phyloP scores from a whole-genome alignment of 2,888 invertebrate species.

The Gnatocerus cornutus region DNA sequence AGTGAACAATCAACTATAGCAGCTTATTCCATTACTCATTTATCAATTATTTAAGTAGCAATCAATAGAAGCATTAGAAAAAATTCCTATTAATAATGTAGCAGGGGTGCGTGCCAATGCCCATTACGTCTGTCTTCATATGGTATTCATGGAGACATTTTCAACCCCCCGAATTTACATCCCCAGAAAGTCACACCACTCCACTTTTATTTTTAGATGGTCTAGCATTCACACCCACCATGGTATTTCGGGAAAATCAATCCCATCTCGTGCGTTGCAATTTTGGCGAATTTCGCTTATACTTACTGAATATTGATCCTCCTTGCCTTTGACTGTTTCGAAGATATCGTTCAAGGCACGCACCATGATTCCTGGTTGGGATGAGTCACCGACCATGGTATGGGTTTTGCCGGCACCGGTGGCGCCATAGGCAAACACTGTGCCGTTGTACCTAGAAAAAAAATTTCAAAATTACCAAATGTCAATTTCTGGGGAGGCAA shows the following conservation, averaged over 20 bases:
- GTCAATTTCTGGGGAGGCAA: no score
- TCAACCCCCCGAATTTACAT: not conserved
- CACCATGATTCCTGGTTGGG: constrained; percentile 89
- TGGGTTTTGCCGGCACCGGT: constrained; percentile 95
- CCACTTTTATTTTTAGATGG: not conserved
- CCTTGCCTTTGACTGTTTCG: constrained; percentile 78
- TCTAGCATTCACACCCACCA: not conserved
- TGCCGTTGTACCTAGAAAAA: constrained; percentile 88
- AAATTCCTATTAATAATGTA: constrained; percentile 11
- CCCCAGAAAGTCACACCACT: no score
- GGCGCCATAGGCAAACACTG: constrained; percentile 96
- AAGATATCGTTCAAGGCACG: constrained; percentile 89
- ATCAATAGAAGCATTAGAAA: constrained; percentile 17
- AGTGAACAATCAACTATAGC: constrained; percentile 25
- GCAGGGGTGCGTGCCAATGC: no score
- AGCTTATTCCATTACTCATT: constrained; percentile 27
- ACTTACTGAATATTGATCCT: constrained; percentile 77
- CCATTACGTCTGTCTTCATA: constrained; percentile 1
- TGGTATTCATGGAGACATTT: constrained; percentile 19
- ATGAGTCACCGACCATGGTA: constrained; percentile 85
- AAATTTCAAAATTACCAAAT: constrained; percentile 6
- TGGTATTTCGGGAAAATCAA: constrained; percentile 5
- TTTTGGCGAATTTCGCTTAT: not conserved
- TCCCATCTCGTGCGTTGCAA: constrained; percentile 4
- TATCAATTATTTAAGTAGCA: constrained; percentile 31